These are phyloP conservation scores for Pardalotus punctatus DNA, from an alignment of 2,113 vertebrate species.

Conservation along the genomic window DNA sequence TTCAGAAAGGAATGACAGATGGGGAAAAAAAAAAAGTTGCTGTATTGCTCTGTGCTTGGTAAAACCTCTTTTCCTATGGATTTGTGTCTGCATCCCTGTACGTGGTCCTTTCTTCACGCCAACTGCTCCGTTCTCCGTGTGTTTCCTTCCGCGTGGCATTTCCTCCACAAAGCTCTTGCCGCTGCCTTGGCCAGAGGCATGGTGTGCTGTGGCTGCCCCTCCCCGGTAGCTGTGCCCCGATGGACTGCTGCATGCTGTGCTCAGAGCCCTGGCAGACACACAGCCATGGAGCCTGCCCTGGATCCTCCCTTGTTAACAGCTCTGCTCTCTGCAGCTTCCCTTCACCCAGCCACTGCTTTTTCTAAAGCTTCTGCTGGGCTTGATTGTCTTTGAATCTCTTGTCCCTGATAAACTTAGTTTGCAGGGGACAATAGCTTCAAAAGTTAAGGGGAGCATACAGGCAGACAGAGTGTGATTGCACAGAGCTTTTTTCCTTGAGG, in stretches of 20 bases:
- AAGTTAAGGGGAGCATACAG: background rate
- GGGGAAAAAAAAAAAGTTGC: no score
- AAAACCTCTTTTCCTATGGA: background rate
- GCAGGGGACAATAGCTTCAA: background rate
- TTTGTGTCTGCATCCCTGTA: background rate
- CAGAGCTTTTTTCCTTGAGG: slow-evolving; percentile 5
- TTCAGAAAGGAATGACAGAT: background rate
- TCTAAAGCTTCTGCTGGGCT: background rate
- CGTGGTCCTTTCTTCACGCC: background rate
- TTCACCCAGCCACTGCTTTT: background rate
- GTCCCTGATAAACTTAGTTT: background rate
- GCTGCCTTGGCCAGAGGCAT: background rate
- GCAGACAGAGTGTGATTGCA: background rate
- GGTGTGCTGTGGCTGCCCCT: background rate
- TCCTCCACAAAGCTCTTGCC: background rate
- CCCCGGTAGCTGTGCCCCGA: accelerated
- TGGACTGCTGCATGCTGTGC: background rate
- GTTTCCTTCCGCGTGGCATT: background rate
- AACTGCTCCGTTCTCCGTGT: background rate
- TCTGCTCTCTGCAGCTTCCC: background rate
- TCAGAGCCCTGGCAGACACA: background rate
- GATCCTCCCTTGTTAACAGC: background rate
- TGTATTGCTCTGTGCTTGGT: background rate
- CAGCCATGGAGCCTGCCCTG: background rate
- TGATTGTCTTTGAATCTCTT: background rate